These are phyloP conservation scores for Stenotaenia linearis DNA, from an alignment of 2,888 invertebrate genomes.

Conservation along the genomic window DNA sequence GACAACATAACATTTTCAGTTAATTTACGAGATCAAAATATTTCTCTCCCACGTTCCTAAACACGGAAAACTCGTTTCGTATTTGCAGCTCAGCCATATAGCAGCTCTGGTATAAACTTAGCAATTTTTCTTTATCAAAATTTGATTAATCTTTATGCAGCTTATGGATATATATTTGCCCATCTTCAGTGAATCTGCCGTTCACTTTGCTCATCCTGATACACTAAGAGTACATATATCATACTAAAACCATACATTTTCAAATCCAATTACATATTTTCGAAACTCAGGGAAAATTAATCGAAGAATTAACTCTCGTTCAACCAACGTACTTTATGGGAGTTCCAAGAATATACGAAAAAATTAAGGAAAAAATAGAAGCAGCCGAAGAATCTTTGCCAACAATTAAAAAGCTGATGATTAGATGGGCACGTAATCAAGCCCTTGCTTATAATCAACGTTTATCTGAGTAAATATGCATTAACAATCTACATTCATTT, in stretches of 20 bases:
- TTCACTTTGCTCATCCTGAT: conserved; percentile 85
- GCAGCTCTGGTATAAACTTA: background rate
- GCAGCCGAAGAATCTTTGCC: conserved; percentile 53
- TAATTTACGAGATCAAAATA: background rate
- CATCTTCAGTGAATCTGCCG: conserved; percentile 59
- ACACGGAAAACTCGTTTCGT: background rate
- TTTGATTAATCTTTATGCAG: conserved; percentile 46
- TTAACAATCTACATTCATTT: background rate
- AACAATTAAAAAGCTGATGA: background rate
- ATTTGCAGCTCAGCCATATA: background rate
- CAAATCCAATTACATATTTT: background rate
- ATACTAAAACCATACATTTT: background rate
- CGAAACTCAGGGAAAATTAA: conserved; percentile 59
- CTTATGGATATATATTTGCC: conserved; percentile 69
- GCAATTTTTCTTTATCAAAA: background rate
- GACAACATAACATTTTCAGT: background rate
- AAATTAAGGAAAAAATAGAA: conserved; percentile 81
- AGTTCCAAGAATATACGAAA: conserved; percentile 90
- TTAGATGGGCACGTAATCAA: conserved; percentile 16
- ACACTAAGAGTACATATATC: conserved; percentile 61
- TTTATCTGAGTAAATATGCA: background rate
- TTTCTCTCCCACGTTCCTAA: background rate
- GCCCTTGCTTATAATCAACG: background rate
- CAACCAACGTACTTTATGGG: conserved; percentile 78
- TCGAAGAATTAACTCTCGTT: conserved; percentile 68